Base-by-base conservation (phyloP, 2,797 vertebrate genomes). In the Atherinosoma microstoma region DNA sequence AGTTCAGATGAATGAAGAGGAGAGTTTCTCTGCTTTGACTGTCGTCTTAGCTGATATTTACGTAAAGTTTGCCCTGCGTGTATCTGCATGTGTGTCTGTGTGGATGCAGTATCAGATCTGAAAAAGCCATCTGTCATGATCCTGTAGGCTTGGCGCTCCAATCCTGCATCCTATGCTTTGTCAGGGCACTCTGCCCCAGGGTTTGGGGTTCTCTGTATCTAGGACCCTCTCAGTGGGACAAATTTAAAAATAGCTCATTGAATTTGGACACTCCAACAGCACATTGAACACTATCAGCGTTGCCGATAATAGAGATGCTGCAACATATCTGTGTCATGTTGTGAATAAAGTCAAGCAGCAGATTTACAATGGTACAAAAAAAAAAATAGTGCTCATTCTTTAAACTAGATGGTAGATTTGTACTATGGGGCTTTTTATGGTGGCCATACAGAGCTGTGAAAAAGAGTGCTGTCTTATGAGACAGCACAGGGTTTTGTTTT, bases 161-260 rank as follows among this genome's bases (percentile, higher is more conserved):
- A 66, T 57, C 61, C 42, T 49, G 77, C 68, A 49, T 56, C 53
- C 78, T 70, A 58, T 12, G 49, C 58, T 81, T 58, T 66, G 73
- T 76, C 64, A 66, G 80, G 80, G 56, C 75, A 38, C 63, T 3
- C 47, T 54, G 87, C 87, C 87, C 72, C 71, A 3, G 86, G 91
- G 84, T 71, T 62, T 34, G 24, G 70, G 80, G 80, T 77, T 53
- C 38, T 67, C 68, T 6, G 65, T 79, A 91, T 91, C 65, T 86
- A 79, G 86, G 85, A 80, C 87, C 88, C 82, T 90, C 81, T 91
- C 73, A 85, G 73, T 89, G 83, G 87, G 87, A 67, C 83, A 67
- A 38, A 67, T 82, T 51, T 90, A 92, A 90, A 94, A 92, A 92
- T 90, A 91, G 89, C 69, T 84, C 54, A 76, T 72, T 63, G 78